Evolutionary conservation across 1,140 invertebrate species (phyloP), one percentile per base, ranked within the genome.

Genomic region (Pristionchus pacificus): DNA sequence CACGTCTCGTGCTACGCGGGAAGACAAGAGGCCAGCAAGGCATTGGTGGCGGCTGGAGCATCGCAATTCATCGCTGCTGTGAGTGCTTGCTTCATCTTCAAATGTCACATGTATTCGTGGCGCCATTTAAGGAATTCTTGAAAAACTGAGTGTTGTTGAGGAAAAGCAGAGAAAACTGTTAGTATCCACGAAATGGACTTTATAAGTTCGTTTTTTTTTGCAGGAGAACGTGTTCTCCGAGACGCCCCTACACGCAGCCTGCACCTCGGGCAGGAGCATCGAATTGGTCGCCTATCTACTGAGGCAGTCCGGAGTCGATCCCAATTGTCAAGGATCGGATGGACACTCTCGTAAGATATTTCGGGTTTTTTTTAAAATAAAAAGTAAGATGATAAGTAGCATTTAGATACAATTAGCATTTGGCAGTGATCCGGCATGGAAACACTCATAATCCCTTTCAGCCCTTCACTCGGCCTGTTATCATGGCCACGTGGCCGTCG

Each of bases 391-490:
- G 19, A 19, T 49, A 49, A 49, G 19, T 49, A 49, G 38, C 19
- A 6, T 6, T 49, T 19, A 10, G 38, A 49, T 6, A 49, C 19
- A 6, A 49, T 49, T 49, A 10, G 6, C 38, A 19, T n/a, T n/a
- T n/a, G n/a, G n/a, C n/a, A n/a, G n/a, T n/a, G n/a, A n/a, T n/a
- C n/a, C n/a, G n/a, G n/a, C n/a, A n/a, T n/a, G n/a, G n/a, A n/a
- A n/a, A n/a, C n/a, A n/a, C n/a, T n/a, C n/a, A n/a, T n/a, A n/a
- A n/a, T n/a, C n/a, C n/a, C n/a, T n/a, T 78, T 72, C 68, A 77
- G 85, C 86, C 2, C 77, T 87, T n/a, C 86, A 87, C 69, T 86
- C 86, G 77, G 86, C 86, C 31, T 87, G 85, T 78, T 86, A 84
- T 77, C 86, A 87, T 74, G 86, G 86, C 1, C 86, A 87, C 77